Conservation (phyloP, 2,888 invertebrate species). For the Ophion ellenae region DNA sequence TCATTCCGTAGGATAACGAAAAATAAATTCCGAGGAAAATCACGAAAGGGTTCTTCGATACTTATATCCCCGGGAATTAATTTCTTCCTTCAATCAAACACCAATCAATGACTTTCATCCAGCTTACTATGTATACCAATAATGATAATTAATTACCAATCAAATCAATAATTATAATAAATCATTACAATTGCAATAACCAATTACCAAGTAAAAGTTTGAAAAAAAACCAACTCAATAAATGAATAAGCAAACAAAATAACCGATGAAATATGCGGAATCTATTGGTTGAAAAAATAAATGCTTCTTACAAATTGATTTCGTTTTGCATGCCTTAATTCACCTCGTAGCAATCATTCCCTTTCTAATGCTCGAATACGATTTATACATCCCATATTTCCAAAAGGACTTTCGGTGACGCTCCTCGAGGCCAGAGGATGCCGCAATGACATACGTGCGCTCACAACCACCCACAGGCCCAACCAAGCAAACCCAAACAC, state of each 20-base stretch:
- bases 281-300: not conserved
- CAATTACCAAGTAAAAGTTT: not conserved
- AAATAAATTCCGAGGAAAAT: constrained; percentile 9
- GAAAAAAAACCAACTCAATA: not conserved
- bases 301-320: not conserved
- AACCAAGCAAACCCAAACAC: constrained; percentile 9
- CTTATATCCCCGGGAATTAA: not conserved
- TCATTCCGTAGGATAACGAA: not conserved
- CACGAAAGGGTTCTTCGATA: not conserved
- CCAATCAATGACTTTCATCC: not conserved
- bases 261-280: not conserved
- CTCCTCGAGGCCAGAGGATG: constrained; percentile 34
- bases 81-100: not conserved
- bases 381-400: not conserved
- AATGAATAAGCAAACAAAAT: not conserved
- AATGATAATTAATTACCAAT: not conserved
- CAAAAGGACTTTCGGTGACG: not conserved
- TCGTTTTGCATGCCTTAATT: not conserved
- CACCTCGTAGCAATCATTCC: not conserved
- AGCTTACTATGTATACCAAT: not conserved
- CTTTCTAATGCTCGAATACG: not conserved
- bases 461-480: constrained; percentile 64
- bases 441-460: constrained; percentile 23
- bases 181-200: not conserved
- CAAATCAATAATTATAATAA: not conserved